Base-by-base conservation (phyloP, 2,113 vertebrate genomes). In the Todiramphus chloris region DNA sequence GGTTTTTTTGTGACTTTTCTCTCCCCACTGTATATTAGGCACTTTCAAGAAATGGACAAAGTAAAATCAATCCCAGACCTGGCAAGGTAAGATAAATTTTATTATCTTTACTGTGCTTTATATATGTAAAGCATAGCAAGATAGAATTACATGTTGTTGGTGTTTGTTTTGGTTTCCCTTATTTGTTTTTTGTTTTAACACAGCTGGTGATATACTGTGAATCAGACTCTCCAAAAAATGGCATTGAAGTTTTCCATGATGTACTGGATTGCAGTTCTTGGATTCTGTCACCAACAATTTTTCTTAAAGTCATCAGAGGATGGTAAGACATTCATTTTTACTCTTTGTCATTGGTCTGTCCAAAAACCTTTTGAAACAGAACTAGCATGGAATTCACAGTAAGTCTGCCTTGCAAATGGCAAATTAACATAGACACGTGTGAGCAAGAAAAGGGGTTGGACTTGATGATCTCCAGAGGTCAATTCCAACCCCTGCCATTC, bases 291-390 rank as follows among this genome's bases (percentile, higher is more conserved):
- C 98, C 99, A 23, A 93, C 98, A 82, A 98, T 99, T 86, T 98
- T 98, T 16, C 79, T 99, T 66, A 99, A 97, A 97, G 98, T 99
- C 55, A 64, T 99, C 80, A 98, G 99, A 98, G 99, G 99, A 98
- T 99, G 99, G 99, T 99, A 97, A 97, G 98, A 43, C 16, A 72
- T 67, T 10, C n/a, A 48, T 30, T 93, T 83, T 80, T 82, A 58
- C 11, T 62, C 13, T 68, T 46, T 33, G 6, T 79, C 5, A 16
- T 64, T 89, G 23, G 19, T 75, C 30, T 78, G 0, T 44, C n/a
- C 6, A 69, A 60, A 80, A 90, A 73, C 37, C 21, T 59, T 75
- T 55, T 48, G 69, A 67, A 84, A 56, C 18, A 48, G 44, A 83
- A 30, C 4, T 11, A 55, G 24, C 21, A 25, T 41, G 11, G 70